Conservation (phyloP, 2,797 vertebrate species). For the Xyrichtys novacula region DNA sequence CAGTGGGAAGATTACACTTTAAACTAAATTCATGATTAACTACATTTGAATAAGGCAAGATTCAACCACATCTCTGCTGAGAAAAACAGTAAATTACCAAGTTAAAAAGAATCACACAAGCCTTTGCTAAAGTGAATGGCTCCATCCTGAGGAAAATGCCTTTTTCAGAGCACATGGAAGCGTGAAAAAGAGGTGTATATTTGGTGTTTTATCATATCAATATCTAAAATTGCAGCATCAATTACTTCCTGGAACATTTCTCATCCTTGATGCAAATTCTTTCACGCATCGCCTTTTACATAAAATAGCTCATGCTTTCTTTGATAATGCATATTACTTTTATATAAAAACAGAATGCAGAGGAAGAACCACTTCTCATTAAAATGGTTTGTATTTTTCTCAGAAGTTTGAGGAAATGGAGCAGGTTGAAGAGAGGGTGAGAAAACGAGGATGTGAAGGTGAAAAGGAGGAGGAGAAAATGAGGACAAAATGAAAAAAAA, state of each 20-base stretch:
- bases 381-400: not conserved
- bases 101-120: slow-evolving; percentile 21
- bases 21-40: not conserved
- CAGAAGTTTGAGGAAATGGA: not conserved
- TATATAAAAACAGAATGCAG: slow-evolving; percentile 10
- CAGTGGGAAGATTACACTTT: not conserved
- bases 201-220: slow-evolving; percentile 2
- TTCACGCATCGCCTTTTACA: slow-evolving; percentile 21
- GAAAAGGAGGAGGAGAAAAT: not conserved
- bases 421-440: not conserved
- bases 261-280: slow-evolving; percentile 15
- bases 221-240: not conserved
- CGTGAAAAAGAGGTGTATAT: not conserved
- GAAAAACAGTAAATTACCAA: slow-evolving; percentile 1
- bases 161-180: slow-evolving; percentile 9
- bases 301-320: not conserved
- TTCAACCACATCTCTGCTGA: not conserved
- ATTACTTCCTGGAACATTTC: slow-evolving; percentile 11
- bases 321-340: not conserved
- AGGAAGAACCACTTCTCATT: not conserved
- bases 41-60: slow-evolving; percentile 17
- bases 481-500: not conserved
- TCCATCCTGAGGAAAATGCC: not conserved
- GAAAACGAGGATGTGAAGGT: not conserved
- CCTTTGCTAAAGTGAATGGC: slow-evolving; percentile 13